A percentile compares a stretch with the other conserved stretches of the same genome.
Conservation (phyloP, 2,113 vertebrate genomes). For the Hepsetus odoe region DNA sequence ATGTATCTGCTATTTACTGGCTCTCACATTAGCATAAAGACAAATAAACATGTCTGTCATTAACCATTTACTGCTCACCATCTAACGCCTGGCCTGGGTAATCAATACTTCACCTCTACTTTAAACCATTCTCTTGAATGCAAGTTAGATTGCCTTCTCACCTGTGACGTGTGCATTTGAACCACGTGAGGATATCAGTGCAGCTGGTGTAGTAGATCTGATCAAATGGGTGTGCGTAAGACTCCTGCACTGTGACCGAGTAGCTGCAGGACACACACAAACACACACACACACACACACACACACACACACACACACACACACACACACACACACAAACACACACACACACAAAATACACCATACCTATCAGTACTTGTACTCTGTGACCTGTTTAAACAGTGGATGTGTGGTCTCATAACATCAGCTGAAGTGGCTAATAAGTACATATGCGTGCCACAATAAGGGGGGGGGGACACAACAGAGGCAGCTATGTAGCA, state of each 20-base stretch:
- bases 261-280: conserved; percentile 77
- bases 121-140: no score
- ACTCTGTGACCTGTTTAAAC: conserved; percentile 23
- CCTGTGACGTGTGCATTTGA: conserved; percentile 97
- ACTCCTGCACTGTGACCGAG: conserved; percentile 93
- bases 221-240: conserved; percentile 92
- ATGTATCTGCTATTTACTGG: no score
- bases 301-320: background rate
- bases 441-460: conserved; percentile 22
- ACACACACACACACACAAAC: no score
- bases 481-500: conserved; percentile 30
- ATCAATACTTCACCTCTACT: no score
- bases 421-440: conserved; percentile 40
- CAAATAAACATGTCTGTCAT: no score
- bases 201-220: conserved; percentile 98
- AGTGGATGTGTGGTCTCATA: conserved; percentile 48
- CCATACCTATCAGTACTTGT: background rate
- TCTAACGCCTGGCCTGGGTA: no score
- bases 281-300: conserved; percentile 34
- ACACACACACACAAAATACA: background rate
- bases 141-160: conserved; percentile 59
- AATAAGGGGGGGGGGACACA: conserved; percentile 28
- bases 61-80: no score
- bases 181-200: conserved; percentile 97
- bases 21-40: no score